Evolutionary conservation across 92 coral and sea anemone genomes (phyloP).

Genomic region (Parazoanthus swiftii): DNA sequence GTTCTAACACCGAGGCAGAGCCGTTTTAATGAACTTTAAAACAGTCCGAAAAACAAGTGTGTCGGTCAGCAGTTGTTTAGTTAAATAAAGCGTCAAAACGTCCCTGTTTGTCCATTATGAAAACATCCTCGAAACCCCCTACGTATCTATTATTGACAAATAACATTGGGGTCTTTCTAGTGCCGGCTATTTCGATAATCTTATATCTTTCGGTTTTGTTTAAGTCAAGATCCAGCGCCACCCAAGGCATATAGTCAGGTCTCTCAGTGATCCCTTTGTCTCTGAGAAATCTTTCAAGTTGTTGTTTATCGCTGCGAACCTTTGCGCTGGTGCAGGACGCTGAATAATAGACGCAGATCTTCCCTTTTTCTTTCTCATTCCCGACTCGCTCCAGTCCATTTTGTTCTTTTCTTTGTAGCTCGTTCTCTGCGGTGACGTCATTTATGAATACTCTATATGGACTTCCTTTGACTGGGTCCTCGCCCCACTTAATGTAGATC

Average conservation of each 20-base stretch:
- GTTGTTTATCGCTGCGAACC: conserved; percentile 71
- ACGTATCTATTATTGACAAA: conserved; percentile 79
- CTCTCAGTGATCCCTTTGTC: conserved; percentile 71
- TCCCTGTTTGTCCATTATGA: conserved; percentile 83
- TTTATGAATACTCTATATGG: conserved; percentile 87
- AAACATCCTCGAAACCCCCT: conserved; percentile 85
- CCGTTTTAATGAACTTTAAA: too few species aligned
- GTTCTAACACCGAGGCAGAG: too few species aligned
- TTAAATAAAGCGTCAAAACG: conserved; percentile 67
- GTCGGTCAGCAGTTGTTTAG: conserved; percentile 19
- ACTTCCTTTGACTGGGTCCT: conserved; percentile 74
- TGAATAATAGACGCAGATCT: conserved; percentile 84
- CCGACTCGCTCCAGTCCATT: conserved; percentile 36
- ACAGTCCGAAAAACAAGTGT: too few species aligned
- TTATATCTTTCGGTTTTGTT: conserved; percentile 73
- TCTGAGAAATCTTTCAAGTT: conserved; percentile 69
- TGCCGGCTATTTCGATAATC: conserved; percentile 82
- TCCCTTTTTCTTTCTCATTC: conserved; percentile 64
- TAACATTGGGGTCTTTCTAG: conserved; percentile 86
- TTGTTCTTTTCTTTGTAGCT: conserved; percentile 12
- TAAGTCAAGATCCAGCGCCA: conserved; percentile 86
- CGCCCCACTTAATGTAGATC: conserved; percentile 96
- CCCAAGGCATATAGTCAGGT: conserved; percentile 72
- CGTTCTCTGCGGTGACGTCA: conserved; percentile 58
- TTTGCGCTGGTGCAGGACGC: conserved; percentile 82